Percentiles rank a stretch among this genome's conserved stretches.
phyloP scores from a whole-genome alignment of 1,140 invertebrate species.

The Saxidomus purpurata region DNA sequence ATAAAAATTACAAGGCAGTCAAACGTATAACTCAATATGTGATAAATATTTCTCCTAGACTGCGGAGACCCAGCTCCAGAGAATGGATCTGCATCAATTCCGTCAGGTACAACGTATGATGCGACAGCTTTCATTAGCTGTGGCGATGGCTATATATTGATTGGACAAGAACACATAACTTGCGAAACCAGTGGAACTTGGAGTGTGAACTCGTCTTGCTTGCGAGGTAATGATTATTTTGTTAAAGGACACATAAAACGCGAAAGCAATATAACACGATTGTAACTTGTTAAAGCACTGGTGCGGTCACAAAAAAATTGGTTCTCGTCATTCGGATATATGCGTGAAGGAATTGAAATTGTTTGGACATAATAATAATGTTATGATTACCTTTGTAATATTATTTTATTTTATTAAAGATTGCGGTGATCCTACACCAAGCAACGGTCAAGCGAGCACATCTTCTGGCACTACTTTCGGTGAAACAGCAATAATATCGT shows the following conservation, averaged over 20 bases:
- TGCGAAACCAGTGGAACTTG: not conserved
- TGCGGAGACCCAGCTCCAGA: conserved; percentile 22
- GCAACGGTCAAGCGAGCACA: not conserved
- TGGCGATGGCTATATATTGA: not conserved
- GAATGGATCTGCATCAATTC: not conserved
- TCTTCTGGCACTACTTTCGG: not conserved
- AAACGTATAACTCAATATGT: no score
- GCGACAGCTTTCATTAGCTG: not conserved
- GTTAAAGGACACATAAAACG: no score
- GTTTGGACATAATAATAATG: no score
- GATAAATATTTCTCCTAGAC: no score
- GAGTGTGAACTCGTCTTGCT: not conserved
- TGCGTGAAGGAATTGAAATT: no score
- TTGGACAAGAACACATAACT: not conserved
- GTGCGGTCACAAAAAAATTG: no score
- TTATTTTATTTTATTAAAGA: not conserved
- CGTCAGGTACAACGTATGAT: not conserved
- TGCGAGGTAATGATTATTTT: no score
- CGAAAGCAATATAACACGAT: no score
- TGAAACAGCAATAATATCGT: not conserved
- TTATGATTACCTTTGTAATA: no score
- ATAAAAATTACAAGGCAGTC: no score
- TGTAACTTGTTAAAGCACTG: no score
- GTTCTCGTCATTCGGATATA: no score
- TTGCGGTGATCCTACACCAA: not conserved